phyloP scores from a whole-genome alignment of 2,888 invertebrate genomes.

The Prenolepis imparis region DNA sequence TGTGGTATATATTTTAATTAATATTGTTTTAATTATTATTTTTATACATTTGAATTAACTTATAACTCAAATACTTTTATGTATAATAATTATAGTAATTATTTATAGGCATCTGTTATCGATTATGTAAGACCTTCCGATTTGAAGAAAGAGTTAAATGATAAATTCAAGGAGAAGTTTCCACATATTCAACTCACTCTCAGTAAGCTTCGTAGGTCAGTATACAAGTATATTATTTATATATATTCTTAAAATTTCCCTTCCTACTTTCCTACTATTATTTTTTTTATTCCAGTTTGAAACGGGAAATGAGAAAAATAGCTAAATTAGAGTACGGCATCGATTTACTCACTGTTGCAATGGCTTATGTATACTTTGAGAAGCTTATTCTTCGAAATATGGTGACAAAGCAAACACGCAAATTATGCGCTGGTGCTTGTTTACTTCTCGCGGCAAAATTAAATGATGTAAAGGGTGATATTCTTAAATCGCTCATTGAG shows the following conservation, averaged over 20 bases:
- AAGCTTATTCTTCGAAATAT: slow-evolving; percentile 96
- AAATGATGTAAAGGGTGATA: slow-evolving; percentile 97
- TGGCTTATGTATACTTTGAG: slow-evolving; percentile 99
- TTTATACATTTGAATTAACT: not conserved
- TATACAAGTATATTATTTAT: slow-evolving; percentile 15
- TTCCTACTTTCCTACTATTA: not conserved
- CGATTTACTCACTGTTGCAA: slow-evolving; percentile 97
- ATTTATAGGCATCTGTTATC: slow-evolving; percentile 94
- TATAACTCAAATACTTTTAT: slow-evolving; percentile 28
- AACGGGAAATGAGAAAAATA: slow-evolving; percentile 97
- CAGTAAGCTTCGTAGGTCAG: slow-evolving; percentile 97
- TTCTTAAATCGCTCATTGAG: slow-evolving; percentile 95
- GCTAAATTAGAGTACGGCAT: slow-evolving; percentile 93
- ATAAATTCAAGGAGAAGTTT: slow-evolving; percentile 98
- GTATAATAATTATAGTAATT: not conserved
- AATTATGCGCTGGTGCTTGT: slow-evolving; percentile 98
- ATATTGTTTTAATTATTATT: slow-evolving; percentile 37
- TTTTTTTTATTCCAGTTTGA: slow-evolving; percentile 89
- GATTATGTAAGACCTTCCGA: slow-evolving; percentile 98
- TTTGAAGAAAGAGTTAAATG: slow-evolving; percentile 98
- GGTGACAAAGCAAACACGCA: slow-evolving; percentile 98
- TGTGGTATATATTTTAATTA: slow-evolving; percentile 87
- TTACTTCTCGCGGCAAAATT: slow-evolving; percentile 97
- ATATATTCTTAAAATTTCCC: not conserved
- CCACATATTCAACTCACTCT: slow-evolving; percentile 97